phyloP scores from a whole-genome alignment of 1,140 invertebrate genomes.

The Drosophila hydei region DNA sequence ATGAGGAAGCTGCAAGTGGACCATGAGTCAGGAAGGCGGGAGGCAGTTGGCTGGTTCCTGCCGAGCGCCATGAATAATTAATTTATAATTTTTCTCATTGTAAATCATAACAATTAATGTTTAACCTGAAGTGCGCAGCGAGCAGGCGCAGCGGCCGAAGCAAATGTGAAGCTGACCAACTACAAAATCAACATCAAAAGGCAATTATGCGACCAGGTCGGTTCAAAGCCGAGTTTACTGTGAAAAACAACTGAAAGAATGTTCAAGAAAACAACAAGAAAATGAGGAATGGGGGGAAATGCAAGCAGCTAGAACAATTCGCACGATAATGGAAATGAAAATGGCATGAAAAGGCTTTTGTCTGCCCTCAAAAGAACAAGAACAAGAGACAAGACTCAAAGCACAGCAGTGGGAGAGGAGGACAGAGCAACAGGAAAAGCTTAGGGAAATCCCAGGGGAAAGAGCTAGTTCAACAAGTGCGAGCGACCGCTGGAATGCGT shows the following conservation, averaged over 20 bases:
- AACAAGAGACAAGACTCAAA: conserved; percentile 2
- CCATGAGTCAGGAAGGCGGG: neutral
- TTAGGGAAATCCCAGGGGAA: neutral
- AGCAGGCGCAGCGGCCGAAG: neutral
- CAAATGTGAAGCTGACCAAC: conserved; percentile 45
- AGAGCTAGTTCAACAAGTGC: conserved; percentile 3
- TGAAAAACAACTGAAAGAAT: conserved; percentile 27
- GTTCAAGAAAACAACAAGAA: conserved; percentile 56
- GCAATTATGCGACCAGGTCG: conserved; percentile 58
- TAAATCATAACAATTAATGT: conserved; percentile 82
- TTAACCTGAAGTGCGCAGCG: conserved; percentile 52
- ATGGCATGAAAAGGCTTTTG: conserved; percentile 70
- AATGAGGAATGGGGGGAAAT: conserved; percentile 19
- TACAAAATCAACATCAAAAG: conserved; percentile 65
- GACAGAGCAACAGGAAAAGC: conserved; percentile 4
- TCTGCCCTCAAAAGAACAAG: conserved; percentile 16
- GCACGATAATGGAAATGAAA: conserved; percentile 75
- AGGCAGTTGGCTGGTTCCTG: conserved; percentile 22
- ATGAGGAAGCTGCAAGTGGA: conserved; percentile 30
- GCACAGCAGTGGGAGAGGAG: conserved; percentile 8
- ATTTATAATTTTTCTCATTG: conserved; percentile 78
- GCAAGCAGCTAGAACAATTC: conserved; percentile 44
- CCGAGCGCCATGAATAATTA: conserved; percentile 67
- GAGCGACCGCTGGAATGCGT: neutral
- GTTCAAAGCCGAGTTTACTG: no score